Evolutionary conservation across 2,113 vertebrate genomes (phyloP).

Genomic region (Mola mola): DNA sequence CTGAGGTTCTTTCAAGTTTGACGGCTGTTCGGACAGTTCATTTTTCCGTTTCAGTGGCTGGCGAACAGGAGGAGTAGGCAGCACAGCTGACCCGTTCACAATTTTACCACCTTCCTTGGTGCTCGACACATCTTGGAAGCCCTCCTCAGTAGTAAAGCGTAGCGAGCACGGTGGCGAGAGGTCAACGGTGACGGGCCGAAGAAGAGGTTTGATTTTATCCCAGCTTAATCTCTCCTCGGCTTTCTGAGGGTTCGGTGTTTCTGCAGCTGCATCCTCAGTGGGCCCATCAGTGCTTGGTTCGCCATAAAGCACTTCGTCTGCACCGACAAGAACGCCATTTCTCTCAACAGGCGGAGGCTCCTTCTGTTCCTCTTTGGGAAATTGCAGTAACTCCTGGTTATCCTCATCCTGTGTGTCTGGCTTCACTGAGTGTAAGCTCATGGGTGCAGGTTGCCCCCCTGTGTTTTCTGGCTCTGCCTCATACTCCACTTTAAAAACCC

Average conservation of each 20-base stretch:
- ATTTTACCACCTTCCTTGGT: slow-evolving; percentile 78
- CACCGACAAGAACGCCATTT: slow-evolving; percentile 67
- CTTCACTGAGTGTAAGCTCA: slow-evolving; percentile 72
- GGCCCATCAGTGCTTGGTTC: slow-evolving; percentile 66
- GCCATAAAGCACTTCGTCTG: slow-evolving; percentile 77
- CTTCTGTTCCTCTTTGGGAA: slow-evolving; percentile 62
- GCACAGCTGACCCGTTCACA: slow-evolving; percentile 56
- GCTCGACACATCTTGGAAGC: slow-evolving; percentile 46
- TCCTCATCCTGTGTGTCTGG: slow-evolving; percentile 31
- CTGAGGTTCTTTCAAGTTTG: slow-evolving; percentile 80
- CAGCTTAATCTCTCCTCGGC: slow-evolving; percentile 58
- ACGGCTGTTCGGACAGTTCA: slow-evolving; percentile 79
- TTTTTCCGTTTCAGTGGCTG: slow-evolving; percentile 87
- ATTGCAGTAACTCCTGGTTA: slow-evolving; percentile 40
- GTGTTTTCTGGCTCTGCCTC: slow-evolving; percentile 67
- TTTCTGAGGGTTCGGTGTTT: slow-evolving; percentile 31
- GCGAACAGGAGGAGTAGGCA: slow-evolving; percentile 71
- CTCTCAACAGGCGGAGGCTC: slow-evolving; percentile 57
- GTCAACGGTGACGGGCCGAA: slow-evolving; percentile 75
- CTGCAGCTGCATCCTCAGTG: slow-evolving; percentile 44
- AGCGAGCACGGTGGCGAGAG: slow-evolving; percentile 79
- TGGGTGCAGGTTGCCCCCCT: slow-evolving; percentile 52
- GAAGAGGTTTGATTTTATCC: slow-evolving; percentile 69
- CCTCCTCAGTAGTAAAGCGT: slow-evolving; percentile 64
- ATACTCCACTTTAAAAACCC: slow-evolving; percentile 76